Evolutionary conservation across 2,888 invertebrate genomes (phyloP), one percentile per base, ranked within the genome.

Genomic region (Drosophila neotestacea): DNA sequence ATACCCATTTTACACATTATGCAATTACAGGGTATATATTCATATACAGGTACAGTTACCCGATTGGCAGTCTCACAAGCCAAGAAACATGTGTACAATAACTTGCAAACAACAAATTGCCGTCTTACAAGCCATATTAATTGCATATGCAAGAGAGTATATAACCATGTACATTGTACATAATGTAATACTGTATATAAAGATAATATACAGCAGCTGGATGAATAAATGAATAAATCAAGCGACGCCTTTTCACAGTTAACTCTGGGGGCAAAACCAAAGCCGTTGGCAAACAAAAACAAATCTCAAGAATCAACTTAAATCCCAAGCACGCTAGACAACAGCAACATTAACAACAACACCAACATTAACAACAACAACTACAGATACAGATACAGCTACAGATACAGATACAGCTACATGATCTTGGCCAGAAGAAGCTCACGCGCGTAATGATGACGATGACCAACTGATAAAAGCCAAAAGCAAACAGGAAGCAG

Each of bases 161-260:
- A 42, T 39, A 63, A 61, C 56, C 30, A 59, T 62, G 34, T 59
- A 46, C 22, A 60, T 54, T 32, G 7, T 32, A 32, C 32, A 32
- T 32, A 32, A 32, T 62, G 70, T 66, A 63, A 63, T 39, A 48
- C n/a, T 55, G 34, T 62, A 46, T 22, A 63, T 54, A 58, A n/a
- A 48, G 13, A 74, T 64, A 64, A 52, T 63, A 60, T 58, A 63
- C 51, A 60, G 75, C 78, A 70, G 79, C 75, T 70, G 75, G 36
- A 73, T 70, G 78, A 72, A 85, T 85, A 86, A 81, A 81, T 88
- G 67, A 73, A 84, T 88, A 84, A 88, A 88, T 84, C 79, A 83
- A 85, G 67, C 70, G 67, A 83, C 84, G 88, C 81, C 84, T 85
- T 77, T 88, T 77, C 86, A 83, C 88, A 88, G 83, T 83, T 83